Percentiles rank a stretch among this genome's conserved stretches.
These are phyloP conservation scores for Meliscaeva auricollis DNA, from an alignment of 2,888 invertebrate species.

Conservation along the genomic window DNA sequence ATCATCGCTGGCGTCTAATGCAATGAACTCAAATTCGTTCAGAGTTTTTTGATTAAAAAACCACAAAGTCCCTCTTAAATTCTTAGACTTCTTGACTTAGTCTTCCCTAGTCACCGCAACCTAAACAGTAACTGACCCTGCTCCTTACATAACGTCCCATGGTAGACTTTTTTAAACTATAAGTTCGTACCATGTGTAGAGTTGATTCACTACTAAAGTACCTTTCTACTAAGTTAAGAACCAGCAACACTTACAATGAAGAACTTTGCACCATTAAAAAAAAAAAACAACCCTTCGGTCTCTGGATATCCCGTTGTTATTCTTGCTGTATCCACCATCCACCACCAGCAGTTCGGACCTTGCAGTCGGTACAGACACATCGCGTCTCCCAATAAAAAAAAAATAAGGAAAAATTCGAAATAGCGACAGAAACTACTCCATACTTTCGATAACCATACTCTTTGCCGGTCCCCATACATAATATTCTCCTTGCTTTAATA, in stretches of 20 bases:
- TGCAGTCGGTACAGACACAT: slow-evolving; percentile 47
- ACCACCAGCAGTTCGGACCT: slow-evolving; percentile 52
- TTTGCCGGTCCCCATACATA: slow-evolving; percentile 18
- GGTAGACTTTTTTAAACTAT: too few relatives aligned
- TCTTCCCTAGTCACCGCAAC: too few relatives aligned
- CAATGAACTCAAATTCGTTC: too few relatives aligned
- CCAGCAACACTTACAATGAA: slow-evolving; percentile 51
- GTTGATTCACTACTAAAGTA: slow-evolving; percentile 9
- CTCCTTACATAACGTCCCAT: too few relatives aligned
- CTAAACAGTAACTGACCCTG: too few relatives aligned
- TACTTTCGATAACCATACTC: slow-evolving; percentile 22
- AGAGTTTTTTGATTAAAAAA: too few relatives aligned
- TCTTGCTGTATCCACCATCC: slow-evolving; percentile 55
- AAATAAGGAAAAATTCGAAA: slow-evolving; percentile 45
- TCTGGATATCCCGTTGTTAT: slow-evolving; percentile 63
- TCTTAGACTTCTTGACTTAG: too few relatives aligned
- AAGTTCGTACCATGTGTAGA: too few relatives aligned
- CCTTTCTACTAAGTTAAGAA: background rate
- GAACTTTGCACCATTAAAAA: slow-evolving; percentile 6
- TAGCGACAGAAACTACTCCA: slow-evolving; percentile 44
- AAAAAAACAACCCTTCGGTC: slow-evolving; percentile 60
- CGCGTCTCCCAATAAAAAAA: slow-evolving; percentile 28
- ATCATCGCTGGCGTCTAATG: too few relatives aligned
- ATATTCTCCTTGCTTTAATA: slow-evolving; percentile 52
- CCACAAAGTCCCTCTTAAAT: too few relatives aligned